Evolutionary conservation across 2,797 vertebrate species (phyloP), one percentile per base, ranked within the genome.

Genomic region (Sus cebifrons): DNA sequence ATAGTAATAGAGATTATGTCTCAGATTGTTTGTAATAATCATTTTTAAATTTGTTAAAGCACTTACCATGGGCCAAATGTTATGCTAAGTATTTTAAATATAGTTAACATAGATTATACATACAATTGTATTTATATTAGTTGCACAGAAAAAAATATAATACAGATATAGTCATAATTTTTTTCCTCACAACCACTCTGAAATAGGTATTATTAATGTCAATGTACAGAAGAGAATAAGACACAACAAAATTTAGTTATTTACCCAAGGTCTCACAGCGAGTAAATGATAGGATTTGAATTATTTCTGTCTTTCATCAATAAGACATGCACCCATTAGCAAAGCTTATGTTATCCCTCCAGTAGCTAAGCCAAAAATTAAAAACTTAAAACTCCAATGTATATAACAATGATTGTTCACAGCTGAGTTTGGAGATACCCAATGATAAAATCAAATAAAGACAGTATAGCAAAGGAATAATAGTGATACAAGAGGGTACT

Each of bases 21-120:
- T 89, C n/a, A 81, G 20, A 36, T 86, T 95, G 3, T 67, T 75
- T 11, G 52, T 36, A 86, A 65, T 62, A n/a, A 77, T 27, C 17
- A 44, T 70, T 44, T 90, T 29, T 79, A 56, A 60, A 52, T 71
- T 79, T 67, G n/a, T 78, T 64, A 85, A 91, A 91, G 10, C 44
- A 56, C 25, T 49, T 83, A 62, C 14, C 56, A 3, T 82, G 58
- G 21, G 14, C 18, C 60, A 79, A 20, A 83, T 91, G 12, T 29
- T 81, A 15, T 86, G 20, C 56, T 92, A 74, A 68, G 20, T 94
- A 94, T 84, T 86, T 78, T 75, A 62, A 29, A 36, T 78, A 56
- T n/a, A 74, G 40, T 67, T 32, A 75, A 56, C 54, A 74, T 12
- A 5, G 36, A 62, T 58, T n/a, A 58, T 84, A 49, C 54, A 15